Evolutionary conservation across 2,888 invertebrate species (phyloP).

Genomic region (Amblyjoppa fuscipennis): DNA sequence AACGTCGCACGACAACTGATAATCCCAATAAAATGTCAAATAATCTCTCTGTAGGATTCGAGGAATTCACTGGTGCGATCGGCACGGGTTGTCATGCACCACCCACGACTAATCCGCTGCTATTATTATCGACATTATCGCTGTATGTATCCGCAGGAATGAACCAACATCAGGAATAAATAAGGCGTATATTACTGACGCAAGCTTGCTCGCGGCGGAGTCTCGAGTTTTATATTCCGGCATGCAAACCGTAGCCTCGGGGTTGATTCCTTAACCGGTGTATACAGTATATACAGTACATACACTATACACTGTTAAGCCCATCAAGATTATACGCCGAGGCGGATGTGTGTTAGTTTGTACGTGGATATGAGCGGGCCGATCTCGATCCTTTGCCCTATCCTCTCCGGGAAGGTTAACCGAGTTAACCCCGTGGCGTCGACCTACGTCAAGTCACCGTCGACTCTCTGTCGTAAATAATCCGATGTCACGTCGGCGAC

Average conservation of each 20-base stretch:
- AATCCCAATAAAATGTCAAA: background rate
- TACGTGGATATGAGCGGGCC: slow-evolving; percentile 52
- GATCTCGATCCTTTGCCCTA: slow-evolving; percentile 68
- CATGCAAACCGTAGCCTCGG: slow-evolving; percentile 56
- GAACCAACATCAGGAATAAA: background rate
- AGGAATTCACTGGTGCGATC: slow-evolving; percentile 12
- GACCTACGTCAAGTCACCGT: slow-evolving; percentile 71
- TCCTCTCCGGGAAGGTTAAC: slow-evolving; percentile 76
- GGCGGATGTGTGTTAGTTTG: slow-evolving; percentile 28
- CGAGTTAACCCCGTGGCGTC: slow-evolving; percentile 79
- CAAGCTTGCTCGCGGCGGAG: background rate
- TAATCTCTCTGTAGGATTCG: background rate
- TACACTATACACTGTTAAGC: slow-evolving; percentile 11
- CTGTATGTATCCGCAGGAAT: background rate
- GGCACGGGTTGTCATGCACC: background rate
- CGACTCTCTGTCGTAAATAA: slow-evolving; percentile 76
- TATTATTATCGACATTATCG: slow-evolving; percentile 17
- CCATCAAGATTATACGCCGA: slow-evolving; percentile 35
- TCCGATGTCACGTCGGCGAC: slow-evolving; percentile 67
- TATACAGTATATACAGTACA: slow-evolving; percentile 12
- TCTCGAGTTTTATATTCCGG: slow-evolving; percentile 37
- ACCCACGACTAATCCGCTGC: slow-evolving; percentile 25
- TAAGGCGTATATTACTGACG: background rate
- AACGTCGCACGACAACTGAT: slow-evolving; percentile 27
- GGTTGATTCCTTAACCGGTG: slow-evolving; percentile 34